These are phyloP conservation scores for Melanostigma gelatinosum DNA, from an alignment of 2,113 vertebrate species.

Conservation along the genomic window DNA sequence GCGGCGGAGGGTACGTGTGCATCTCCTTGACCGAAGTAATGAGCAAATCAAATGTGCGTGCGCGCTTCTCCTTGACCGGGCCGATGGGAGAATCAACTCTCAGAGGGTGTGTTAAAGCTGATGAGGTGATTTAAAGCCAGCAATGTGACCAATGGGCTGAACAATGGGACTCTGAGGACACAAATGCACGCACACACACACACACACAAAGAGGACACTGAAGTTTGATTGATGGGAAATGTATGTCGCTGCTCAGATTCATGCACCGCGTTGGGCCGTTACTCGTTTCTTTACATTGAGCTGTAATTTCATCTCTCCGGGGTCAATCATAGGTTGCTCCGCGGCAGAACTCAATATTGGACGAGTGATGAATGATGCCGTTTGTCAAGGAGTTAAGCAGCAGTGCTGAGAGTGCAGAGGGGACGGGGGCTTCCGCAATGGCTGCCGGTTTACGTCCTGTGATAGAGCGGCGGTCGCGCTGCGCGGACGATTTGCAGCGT, in stretches of 20 bases:
- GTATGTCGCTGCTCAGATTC: slow-evolving; percentile 31
- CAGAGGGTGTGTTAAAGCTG: slow-evolving; percentile 59
- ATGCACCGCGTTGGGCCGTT: slow-evolving; percentile 33
- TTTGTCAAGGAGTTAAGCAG: slow-evolving; percentile 43
- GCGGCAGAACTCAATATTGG: slow-evolving; percentile 38
- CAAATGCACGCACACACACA: slow-evolving; percentile 37
- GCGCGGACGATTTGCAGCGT: not conserved
- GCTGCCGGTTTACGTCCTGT: not conserved
- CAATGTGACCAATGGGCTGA: slow-evolving; percentile 67
- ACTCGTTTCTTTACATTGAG: slow-evolving; percentile 50
- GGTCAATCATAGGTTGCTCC: slow-evolving; percentile 56
- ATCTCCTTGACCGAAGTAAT: slow-evolving; percentile 66
- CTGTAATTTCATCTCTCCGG: slow-evolving; percentile 50
- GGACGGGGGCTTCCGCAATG: not conserved
- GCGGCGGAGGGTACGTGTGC: slow-evolving; percentile 23
- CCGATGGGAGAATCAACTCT: slow-evolving; percentile 56
- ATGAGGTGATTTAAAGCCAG: slow-evolving; percentile 71
- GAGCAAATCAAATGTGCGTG: slow-evolving; percentile 40
- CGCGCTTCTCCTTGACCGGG: slow-evolving; percentile 64
- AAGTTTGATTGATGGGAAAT: slow-evolving; percentile 59
- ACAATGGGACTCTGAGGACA: slow-evolving; percentile 55
- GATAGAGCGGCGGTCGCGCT: not conserved
- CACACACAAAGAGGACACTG: slow-evolving; percentile 49
- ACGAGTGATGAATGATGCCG: slow-evolving; percentile 49
- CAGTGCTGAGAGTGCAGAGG: slow-evolving; percentile 1